Evolutionary conservation across 2,888 invertebrate species (phyloP), one percentile per base, ranked within the genome.

Genomic region (Lithodes maja): DNA sequence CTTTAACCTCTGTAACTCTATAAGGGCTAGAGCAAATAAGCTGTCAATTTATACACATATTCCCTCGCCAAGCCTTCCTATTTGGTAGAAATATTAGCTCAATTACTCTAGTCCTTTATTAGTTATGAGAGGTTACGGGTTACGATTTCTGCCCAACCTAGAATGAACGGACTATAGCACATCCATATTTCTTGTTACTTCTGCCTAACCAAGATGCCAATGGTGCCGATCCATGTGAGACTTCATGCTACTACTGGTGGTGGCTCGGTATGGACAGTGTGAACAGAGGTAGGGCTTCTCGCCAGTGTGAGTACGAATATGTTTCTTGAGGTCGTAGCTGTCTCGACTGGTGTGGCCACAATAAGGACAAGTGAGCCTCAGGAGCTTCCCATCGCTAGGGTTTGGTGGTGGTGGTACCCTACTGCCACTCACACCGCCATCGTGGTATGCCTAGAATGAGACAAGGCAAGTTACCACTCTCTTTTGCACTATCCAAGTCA

Each of bases 321-420:
- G 88, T 84, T 90, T 90, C 84, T 84, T 88, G 84, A 88, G 81
- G 83, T 88, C 88, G 84, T 88, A 88, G 80, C 74, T 79, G 84
- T 88, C 88, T 55, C 88, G 88, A 88, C 88, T 88, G 80, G 79
- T 53, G 69, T 83, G 88, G 33, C 88, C 88, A 88, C 88, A 88
- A 74, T 84, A 78, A 17, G 88, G 84, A 71, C 88, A 88, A 74
- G 88, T 75, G 68, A 71, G 61, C 84, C 80, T 88, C 84, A 84
- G 88, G 80, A 80, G n/a, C 88, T 88, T 88, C 61, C 82, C 82
- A 68, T 74, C 80, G 77, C 69, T 82, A 77, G 50, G 12, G n/a
- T 61, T 9, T 75, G 86, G n/a, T 71, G 85, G 80, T 50, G 82
- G 50, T 68, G 82, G 75, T 75, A 81, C 77, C 52, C 78, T 68